phyloP scores from a whole-genome alignment of 2,888 invertebrate species.

The Caenorhabditis panamensis region DNA sequence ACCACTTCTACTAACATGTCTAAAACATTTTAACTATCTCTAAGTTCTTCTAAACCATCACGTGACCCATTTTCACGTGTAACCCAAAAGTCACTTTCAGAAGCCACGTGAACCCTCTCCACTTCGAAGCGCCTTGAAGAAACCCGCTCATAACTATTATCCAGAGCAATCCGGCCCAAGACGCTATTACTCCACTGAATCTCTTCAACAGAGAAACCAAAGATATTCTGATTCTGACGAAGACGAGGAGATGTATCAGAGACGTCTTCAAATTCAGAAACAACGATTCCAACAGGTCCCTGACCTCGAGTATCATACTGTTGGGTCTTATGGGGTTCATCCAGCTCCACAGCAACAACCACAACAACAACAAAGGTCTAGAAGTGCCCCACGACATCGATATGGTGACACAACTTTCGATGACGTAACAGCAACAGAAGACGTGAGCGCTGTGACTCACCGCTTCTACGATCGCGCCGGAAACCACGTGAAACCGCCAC shows the following conservation, averaged over 20 bases:
- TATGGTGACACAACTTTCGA: conserved; percentile 34
- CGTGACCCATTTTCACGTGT: not conserved
- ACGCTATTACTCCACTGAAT: conserved; percentile 40
- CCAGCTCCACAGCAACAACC: no score
- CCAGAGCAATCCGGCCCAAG: conserved; percentile 11
- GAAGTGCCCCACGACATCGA: not conserved
- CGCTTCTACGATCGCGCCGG: conserved; percentile 71
- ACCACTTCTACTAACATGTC: no score
- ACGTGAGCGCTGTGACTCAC: conserved; percentile 62
- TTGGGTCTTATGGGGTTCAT: conserved; percentile 60
- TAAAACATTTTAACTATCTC: no score
- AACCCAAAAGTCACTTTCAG: not conserved
- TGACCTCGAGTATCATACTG: conserved; percentile 46
- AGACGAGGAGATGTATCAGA: conserved; percentile 25
- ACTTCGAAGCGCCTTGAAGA: conserved; percentile 52
- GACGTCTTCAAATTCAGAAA: conserved; percentile 33
- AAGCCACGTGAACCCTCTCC: conserved; percentile 48
- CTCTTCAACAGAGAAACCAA: conserved; percentile 10
- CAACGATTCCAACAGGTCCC: conserved; percentile 10
- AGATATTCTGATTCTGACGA: conserved; percentile 30
- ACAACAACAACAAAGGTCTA: no score
- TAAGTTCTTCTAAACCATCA: not conserved
- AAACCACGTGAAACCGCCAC: conserved; percentile 44
- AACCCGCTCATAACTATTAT: conserved; percentile 50
- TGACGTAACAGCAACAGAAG: conserved; percentile 21